Base-by-base conservation (phyloP, 1,140 invertebrate species). In the Heliconius hermathena region DNA sequence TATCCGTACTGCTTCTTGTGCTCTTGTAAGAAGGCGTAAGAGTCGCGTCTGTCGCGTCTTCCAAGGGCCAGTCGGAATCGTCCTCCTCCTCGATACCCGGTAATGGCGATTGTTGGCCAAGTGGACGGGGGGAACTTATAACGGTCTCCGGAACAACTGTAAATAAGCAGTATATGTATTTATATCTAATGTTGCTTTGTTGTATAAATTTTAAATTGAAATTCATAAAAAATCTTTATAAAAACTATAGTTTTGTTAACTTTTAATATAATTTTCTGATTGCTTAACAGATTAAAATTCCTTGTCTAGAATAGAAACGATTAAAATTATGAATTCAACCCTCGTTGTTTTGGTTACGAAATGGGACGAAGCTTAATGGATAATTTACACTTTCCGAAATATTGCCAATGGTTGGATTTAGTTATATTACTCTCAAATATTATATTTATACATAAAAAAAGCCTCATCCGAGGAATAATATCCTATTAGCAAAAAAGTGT, bases 41-140 rank as follows among this genome's bases (percentile, higher is more conserved):
- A n/a, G 94, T 95, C 8, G 91, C 88, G 83, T 95, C 92, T 8
- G 93, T 94, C 6, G 93, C 93, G 84, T 95, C 94, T 81, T 95
- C 95, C 74, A 93, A 81, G 6, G 91, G 93, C 93, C 93, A 94
- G 79, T 96, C 95, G 73, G 94, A 94, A 82, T 95, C 95, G 86
- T 96, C 95, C 82, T 96, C 95, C 85, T 96, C 95, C 84, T 96
- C 95, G 76, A 96, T 96, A 73, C 96, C 95, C 2, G 95, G 95
- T 71, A 96, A 84, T 49, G 95, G 95, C 9, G 95, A 96, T 81
- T 95, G 94, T 84, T 94, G 95, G 79, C 92, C 93, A 83, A 95
- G 89, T n/a, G 94, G 94, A 82, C 90, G 92, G 36, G 94, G 94
- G 74, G 94, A 95, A 82, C 84, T 94, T 88, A 94, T 90, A 86